Percentiles rank a stretch among this genome's conserved stretches.
Evolutionary conservation across 2,113 vertebrate species (phyloP).

Genomic region (Psittacula cyanocephala): DNA sequence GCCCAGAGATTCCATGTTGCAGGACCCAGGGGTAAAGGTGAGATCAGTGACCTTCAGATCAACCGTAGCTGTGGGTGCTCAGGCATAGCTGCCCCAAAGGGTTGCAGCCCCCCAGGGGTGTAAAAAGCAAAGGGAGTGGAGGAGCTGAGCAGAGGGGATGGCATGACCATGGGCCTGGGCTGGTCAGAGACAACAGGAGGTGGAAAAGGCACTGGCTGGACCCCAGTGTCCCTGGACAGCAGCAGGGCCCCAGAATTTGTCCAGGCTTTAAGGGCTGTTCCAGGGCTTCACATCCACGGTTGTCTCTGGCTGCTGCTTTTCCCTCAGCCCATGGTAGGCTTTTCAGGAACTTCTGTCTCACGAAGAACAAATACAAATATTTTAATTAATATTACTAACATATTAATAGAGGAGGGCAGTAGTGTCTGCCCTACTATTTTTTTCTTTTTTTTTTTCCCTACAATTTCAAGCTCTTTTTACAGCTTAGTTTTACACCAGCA

Average conservation of each 20-base stretch:
- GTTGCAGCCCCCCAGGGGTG: rapidly evolving
- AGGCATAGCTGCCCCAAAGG: background rate
- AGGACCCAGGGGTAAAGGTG: rapidly evolving
- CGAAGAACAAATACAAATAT: background rate
- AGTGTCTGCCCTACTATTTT: background rate
- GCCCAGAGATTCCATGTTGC: background rate
- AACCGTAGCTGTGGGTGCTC: background rate
- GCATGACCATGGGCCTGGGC: rapidly evolving
- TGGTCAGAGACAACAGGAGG: too few relatives aligned
- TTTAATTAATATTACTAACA: background rate
- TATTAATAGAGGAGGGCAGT: background rate
- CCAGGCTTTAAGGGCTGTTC: background rate
- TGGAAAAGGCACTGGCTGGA: rapidly evolving
- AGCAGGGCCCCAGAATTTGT: rapidly evolving
- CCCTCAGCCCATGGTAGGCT: rapidly evolving
- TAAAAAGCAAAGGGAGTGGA: rapidly evolving
- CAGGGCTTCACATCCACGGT: rapidly evolving
- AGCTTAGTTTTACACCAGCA: background rate
- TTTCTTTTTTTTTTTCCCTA: background rate
- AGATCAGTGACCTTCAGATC: background rate
- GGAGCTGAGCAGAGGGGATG: background rate
- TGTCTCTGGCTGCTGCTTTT: background rate
- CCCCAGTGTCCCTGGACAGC: rapidly evolving
- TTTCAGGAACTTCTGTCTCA: background rate
- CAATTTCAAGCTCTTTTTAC: background rate